A percentile compares a stretch with the other conserved stretches of the same genome.
phyloP scores from a whole-genome alignment of 2,888 invertebrate species.

The Zaprionus lineosus region DNA sequence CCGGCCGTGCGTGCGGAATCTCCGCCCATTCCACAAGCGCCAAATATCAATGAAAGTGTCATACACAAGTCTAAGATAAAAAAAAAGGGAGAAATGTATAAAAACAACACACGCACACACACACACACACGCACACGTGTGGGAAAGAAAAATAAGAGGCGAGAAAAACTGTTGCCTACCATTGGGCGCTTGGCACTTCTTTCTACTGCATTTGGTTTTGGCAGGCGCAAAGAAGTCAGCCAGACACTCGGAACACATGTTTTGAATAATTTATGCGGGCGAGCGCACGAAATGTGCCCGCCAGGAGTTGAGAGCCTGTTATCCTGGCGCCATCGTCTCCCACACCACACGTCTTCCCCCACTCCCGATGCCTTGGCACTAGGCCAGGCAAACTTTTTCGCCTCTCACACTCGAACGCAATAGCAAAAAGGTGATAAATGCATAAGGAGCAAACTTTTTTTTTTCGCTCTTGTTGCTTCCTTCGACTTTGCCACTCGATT shows the following conservation, averaged over 20 bases:
- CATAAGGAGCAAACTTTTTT: constrained; percentile 75
- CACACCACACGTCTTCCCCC: neutral
- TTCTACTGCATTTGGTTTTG: constrained; percentile 60
- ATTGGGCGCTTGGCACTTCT: constrained; percentile 46
- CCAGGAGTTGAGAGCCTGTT: constrained; percentile 63
- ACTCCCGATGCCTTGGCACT: constrained; percentile 43
- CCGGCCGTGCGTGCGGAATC: constrained; percentile 56
- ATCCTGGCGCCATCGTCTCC: constrained; percentile 37
- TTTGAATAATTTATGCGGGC: constrained; percentile 82
- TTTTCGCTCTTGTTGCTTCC: no score
- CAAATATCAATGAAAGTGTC: constrained; percentile 74
- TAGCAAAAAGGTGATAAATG: constrained; percentile 78
- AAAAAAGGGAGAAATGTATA: no score
- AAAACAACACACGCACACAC: constrained; percentile 9
- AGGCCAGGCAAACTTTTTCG: constrained; percentile 73
- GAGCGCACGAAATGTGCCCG: constrained; percentile 72
- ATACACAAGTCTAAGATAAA: constrained; percentile 68
- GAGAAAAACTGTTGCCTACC: constrained; percentile 55
- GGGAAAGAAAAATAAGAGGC: constrained; percentile 11
- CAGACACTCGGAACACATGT: constrained; percentile 77
- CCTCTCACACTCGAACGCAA: constrained; percentile 32
- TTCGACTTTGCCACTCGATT: constrained; percentile 53
- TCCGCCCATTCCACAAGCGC: neutral
- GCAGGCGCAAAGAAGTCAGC: constrained; percentile 34
- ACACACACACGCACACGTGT: constrained; percentile 1